A percentile compares a stretch with the other conserved stretches of the same genome.
These are phyloP conservation scores for Pterostichus niger DNA, from an alignment of 2,888 invertebrate species.

Conservation along the genomic window DNA sequence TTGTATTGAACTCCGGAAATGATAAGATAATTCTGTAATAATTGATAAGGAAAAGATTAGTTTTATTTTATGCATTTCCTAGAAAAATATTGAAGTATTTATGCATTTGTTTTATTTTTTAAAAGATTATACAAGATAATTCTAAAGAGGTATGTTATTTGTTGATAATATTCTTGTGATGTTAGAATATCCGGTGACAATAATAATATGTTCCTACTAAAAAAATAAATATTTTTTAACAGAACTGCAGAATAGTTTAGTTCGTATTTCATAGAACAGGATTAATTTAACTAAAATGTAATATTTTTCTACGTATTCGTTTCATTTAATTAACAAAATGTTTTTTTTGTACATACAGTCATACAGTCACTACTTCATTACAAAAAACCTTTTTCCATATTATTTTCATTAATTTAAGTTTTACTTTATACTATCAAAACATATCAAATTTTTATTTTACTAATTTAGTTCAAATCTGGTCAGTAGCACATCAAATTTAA, in stretches of 20 bases:
- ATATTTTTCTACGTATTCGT: too few species aligned
- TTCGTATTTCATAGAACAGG: not conserved
- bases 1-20: not conserved
- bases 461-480: too few species aligned
- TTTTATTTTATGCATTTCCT: not conserved
- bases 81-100: not conserved
- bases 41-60: not conserved
- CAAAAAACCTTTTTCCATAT: too few species aligned
- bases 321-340: too few species aligned
- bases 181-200: not conserved
- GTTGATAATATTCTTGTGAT: not conserved
- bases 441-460: too few species aligned
- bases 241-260: too few species aligned
- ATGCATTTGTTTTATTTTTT: not conserved
- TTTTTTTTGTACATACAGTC: too few species aligned
- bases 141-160: not conserved
- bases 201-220: not conserved
- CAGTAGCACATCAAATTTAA: too few species aligned
- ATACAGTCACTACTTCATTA: too few species aligned
- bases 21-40: not conserved
- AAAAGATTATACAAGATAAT: conserved; percentile 2
- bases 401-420: too few species aligned
- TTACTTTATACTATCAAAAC: too few species aligned
- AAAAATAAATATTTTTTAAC: not conserved
- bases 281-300: not conserved